Conservation (phyloP, 1,140 invertebrate genomes). For the Drosophila pandora region DNA sequence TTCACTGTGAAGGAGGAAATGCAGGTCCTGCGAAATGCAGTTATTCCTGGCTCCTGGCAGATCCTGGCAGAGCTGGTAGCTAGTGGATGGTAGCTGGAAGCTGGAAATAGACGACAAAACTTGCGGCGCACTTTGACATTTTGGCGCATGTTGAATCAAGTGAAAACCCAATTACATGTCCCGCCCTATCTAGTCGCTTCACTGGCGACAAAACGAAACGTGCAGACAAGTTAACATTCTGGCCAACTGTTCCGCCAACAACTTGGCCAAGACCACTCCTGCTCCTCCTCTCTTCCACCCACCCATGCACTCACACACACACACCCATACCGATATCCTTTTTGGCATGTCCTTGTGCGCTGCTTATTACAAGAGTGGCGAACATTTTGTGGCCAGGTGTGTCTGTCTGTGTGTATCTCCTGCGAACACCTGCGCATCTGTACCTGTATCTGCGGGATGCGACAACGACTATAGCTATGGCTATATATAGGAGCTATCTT, state of each 20-base stretch:
- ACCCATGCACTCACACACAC: conserved; percentile 7
- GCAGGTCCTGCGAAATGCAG: neutral
- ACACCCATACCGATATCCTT: conserved; percentile 7
- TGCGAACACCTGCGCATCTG: conserved; percentile 18
- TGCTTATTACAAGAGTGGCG: conserved; percentile 58
- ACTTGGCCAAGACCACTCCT: neutral
- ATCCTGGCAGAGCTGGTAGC: too few species aligned
- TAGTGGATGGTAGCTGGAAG: neutral
- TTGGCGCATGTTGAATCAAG: conserved; percentile 77
- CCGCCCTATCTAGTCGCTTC: conserved; percentile 59
- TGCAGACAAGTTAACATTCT: conserved; percentile 74
- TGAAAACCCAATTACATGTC: conserved; percentile 78
- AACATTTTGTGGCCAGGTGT: conserved; percentile 42
- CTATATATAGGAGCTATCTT: conserved; percentile 5
- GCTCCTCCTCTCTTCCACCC: neutral
- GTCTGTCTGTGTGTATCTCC: conserved; percentile 15
- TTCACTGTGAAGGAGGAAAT: conserved; percentile 15
- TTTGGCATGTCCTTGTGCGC: conserved; percentile 29
- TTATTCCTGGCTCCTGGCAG: neutral
- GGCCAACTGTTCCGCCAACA: conserved; percentile 58
- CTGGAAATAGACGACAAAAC: conserved; percentile 38
- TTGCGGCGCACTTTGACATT: conserved; percentile 72
- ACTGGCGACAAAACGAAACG: conserved; percentile 62
- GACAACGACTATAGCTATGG: conserved; percentile 1
- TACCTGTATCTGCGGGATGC: neutral